phyloP scores from a whole-genome alignment of 1,140 invertebrate genomes.

The Bombus waltoni region DNA sequence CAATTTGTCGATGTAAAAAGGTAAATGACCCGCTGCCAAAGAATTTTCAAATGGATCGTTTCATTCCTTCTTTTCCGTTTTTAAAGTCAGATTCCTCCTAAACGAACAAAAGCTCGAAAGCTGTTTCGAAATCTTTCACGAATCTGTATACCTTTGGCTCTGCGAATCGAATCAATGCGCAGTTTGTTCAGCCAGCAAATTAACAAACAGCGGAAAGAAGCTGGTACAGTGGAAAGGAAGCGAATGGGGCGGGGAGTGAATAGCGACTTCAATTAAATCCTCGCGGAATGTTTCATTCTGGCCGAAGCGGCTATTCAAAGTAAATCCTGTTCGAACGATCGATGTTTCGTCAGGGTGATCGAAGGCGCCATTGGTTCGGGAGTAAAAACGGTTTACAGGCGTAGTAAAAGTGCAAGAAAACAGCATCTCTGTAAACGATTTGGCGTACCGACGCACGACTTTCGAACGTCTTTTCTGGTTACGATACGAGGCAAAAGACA shows the following conservation, averaged over 20 bases:
- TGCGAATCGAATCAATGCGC: neutral
- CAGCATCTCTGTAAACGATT: slow-evolving; percentile 10
- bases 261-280: slow-evolving; percentile 38
- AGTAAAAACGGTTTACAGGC: slow-evolving; percentile 28
- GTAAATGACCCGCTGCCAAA: neutral
- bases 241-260: neutral
- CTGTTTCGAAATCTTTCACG: neutral
- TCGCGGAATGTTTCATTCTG: slow-evolving; percentile 31
- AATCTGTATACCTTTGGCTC: neutral
- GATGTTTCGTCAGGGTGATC: neutral
- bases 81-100: neutral
- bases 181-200: neutral
- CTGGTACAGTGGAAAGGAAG: too few species aligned
- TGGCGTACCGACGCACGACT: neutral
- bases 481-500: too few species aligned
- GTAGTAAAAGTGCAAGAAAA: slow-evolving; percentile 1
- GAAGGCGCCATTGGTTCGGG: neutral
- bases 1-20: too few species aligned
- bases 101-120: neutral
- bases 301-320: slow-evolving; percentile 1
- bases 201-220: neutral
- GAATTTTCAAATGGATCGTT: too few species aligned
- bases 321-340: slow-evolving; percentile 16
- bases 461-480: neutral
- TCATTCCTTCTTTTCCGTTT: too few species aligned